phyloP scores from a whole-genome alignment of 2,888 invertebrate species.

The Cosmopolites sordidus region DNA sequence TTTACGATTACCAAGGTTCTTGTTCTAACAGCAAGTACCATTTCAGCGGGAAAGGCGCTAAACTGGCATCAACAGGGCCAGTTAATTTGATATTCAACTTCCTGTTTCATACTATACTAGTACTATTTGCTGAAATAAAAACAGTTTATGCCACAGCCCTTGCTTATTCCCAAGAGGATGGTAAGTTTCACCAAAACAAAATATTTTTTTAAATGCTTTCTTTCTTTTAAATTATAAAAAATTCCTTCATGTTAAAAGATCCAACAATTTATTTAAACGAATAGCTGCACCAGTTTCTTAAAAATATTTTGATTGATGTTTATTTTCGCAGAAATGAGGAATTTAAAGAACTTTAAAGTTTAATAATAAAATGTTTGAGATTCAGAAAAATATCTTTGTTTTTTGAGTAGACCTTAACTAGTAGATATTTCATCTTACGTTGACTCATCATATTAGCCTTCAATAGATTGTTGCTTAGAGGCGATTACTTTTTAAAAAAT shows the following conservation, averaged over 20 bases:
- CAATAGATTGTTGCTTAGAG: too few relatives aligned
- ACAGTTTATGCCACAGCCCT: constrained; percentile 42
- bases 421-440: too few relatives aligned
- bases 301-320: background rate
- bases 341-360: too few relatives aligned
- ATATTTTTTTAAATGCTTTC: too few relatives aligned
- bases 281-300: too few relatives aligned
- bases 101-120: constrained; percentile 50
- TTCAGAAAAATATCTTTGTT: too few relatives aligned
- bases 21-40: constrained; percentile 69
- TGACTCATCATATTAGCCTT: too few relatives aligned
- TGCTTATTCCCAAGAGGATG: constrained; percentile 52
- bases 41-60: constrained; percentile 54
- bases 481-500: background rate
- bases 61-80: constrained; percentile 46
- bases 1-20: constrained; percentile 85
- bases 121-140: constrained; percentile 53
- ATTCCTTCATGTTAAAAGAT: too few relatives aligned
- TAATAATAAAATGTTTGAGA: too few relatives aligned
- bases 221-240: too few relatives aligned
- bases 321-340: background rate
- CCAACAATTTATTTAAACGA: background rate
- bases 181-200: too few relatives aligned
- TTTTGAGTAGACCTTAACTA: too few relatives aligned
- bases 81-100: constrained; percentile 56